Percentiles rank a stretch among this genome's conserved stretches.
phyloP scores from a whole-genome alignment of 2,888 invertebrate genomes.

The Meiosimyza decipiens region DNA sequence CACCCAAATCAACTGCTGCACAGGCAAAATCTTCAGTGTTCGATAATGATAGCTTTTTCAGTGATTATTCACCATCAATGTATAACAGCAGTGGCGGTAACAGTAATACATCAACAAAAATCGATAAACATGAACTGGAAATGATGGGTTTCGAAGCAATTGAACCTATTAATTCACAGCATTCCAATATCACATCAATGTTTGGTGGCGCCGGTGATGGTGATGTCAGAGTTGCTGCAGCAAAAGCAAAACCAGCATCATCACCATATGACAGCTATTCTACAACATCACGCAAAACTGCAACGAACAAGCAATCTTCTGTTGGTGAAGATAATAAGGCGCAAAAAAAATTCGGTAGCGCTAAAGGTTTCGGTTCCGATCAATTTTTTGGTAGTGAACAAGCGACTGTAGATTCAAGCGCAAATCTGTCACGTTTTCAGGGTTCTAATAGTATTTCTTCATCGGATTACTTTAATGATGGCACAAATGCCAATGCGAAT shows the following conservation, averaged over 20 bases:
- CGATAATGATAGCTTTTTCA: slow-evolving; percentile 58
- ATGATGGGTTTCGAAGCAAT: slow-evolving; percentile 65
- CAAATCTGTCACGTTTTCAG: slow-evolving; percentile 81
- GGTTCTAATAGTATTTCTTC: slow-evolving; percentile 96
- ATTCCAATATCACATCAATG: slow-evolving; percentile 64
- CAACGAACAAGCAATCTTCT: slow-evolving; percentile 44
- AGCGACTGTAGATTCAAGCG: slow-evolving; percentile 67
- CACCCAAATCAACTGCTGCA: slow-evolving; percentile 53
- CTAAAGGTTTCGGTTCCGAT: slow-evolving; percentile 97
- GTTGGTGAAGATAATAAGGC: slow-evolving; percentile 76
- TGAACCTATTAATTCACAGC: slow-evolving; percentile 63
- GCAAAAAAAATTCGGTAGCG: slow-evolving; percentile 95
- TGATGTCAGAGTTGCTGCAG: slow-evolving; percentile 47
- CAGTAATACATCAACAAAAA: slow-evolving; percentile 46
- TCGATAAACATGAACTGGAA: slow-evolving; percentile 61
- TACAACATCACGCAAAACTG: slow-evolving; percentile 40
- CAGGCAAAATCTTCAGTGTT: slow-evolving; percentile 44
- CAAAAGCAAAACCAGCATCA: slow-evolving; percentile 24
- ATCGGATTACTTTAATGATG: slow-evolving; percentile 90
- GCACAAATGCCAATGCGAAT: slow-evolving; percentile 57
- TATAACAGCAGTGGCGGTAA: slow-evolving; percentile 42
- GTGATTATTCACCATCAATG: slow-evolving; percentile 57
- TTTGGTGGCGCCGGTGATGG: slow-evolving; percentile 52
- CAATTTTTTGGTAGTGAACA: slow-evolving; percentile 89
- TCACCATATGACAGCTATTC: slow-evolving; percentile 40